A percentile compares a stretch with the other conserved stretches of the same genome.
These are phyloP conservation scores for Euwallacea fornicatus DNA, from an alignment of 1,140 invertebrate genomes.

Conservation along the genomic window DNA sequence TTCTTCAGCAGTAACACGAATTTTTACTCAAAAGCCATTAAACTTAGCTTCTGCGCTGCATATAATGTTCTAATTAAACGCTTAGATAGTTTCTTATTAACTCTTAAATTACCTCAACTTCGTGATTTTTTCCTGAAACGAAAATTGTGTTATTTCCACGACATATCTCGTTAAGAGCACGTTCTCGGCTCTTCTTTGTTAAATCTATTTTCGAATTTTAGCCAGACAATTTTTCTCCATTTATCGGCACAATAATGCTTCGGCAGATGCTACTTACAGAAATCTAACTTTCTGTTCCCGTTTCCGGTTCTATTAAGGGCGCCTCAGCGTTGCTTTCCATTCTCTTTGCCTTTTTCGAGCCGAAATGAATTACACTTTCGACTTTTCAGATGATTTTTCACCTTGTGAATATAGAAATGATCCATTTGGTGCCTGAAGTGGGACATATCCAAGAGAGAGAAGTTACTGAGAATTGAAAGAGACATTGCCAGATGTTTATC, in stretches of 20 bases:
- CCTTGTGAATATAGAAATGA: neutral
- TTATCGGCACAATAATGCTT: conserved; percentile 21
- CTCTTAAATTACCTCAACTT: too few species aligned
- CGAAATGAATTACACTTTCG: conserved; percentile 4
- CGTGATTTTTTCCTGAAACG: neutral
- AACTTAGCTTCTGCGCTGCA: too few species aligned
- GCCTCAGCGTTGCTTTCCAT: conserved; percentile 3
- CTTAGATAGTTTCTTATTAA: too few species aligned
- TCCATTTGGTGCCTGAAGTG: neutral
- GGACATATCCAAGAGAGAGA: too few species aligned
- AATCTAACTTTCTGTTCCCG: conserved; percentile 19
- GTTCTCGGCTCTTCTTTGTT: conserved; percentile 13
- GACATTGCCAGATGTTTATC: too few species aligned
- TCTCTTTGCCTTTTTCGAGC: neutral
- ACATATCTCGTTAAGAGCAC: conserved; percentile 17
- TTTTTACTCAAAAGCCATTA: too few species aligned
- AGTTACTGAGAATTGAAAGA: too few species aligned
- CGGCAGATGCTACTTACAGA: conserved; percentile 9
- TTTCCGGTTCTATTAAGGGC: conserved; percentile 15
- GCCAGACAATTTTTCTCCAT: conserved; percentile 28
- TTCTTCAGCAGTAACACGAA: too few species aligned
- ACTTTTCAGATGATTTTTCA: neutral
- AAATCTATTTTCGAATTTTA: conserved; percentile 25
- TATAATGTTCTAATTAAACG: too few species aligned
- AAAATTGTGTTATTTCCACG: neutral